phyloP scores from a whole-genome alignment of 35 echinoderm and acorn worm species.

The Apostichopus parvimensis region DNA sequence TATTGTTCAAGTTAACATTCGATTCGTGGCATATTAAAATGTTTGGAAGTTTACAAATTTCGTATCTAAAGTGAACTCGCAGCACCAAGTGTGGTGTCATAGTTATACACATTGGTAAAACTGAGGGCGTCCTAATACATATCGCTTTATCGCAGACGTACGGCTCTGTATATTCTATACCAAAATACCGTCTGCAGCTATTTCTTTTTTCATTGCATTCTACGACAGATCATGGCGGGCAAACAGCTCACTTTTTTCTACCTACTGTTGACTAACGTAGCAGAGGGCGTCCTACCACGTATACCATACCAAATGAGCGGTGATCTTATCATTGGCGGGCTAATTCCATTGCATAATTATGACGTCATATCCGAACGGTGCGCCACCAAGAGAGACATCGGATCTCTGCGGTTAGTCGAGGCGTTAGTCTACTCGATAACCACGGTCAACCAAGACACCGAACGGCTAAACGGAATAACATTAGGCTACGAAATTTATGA shows the following conservation, averaged over 20 bases:
- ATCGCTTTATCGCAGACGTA: too few relatives aligned
- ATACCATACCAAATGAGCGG: conserved; percentile 31
- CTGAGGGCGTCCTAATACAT: too few relatives aligned
- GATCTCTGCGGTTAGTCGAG: conserved; percentile 41
- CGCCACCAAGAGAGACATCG: conserved; percentile 27
- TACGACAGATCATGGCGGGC: not conserved
- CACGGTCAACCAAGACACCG: not conserved
- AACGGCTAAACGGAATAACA: not conserved
- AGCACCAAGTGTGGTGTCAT: too few relatives aligned
- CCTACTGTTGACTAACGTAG: not conserved
- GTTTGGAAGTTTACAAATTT: too few relatives aligned
- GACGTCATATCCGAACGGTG: conserved; percentile 22
- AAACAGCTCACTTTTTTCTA: not conserved
- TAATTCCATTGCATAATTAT: conserved; percentile 60
- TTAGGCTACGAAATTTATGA: conserved; percentile 93
- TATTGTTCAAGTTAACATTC: too few relatives aligned
- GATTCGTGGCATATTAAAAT: too few relatives aligned
- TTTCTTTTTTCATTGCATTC: too few relatives aligned
- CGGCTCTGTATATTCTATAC: too few relatives aligned
- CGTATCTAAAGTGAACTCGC: too few relatives aligned
- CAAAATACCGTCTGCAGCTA: too few relatives aligned
- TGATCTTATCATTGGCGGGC: conserved; percentile 58
- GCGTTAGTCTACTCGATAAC: conserved; percentile 44
- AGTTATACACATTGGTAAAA: too few relatives aligned
- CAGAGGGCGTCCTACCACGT: not conserved